phyloP scores from a whole-genome alignment of 2,797 vertebrate species.

The Phataginus tricuspis region DNA sequence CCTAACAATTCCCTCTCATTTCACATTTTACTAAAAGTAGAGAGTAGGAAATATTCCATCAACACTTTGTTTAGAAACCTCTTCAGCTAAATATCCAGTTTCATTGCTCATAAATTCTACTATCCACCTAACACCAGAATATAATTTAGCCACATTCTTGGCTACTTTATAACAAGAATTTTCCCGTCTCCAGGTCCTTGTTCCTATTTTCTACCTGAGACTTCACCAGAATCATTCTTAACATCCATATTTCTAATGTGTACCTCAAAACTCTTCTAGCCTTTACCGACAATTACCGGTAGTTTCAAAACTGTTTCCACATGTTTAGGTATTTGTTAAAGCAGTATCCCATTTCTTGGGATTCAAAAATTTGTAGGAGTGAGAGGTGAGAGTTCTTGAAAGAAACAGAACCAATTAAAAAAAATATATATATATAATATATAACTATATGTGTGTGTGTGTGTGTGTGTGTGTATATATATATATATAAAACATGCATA shows the following conservation, averaged over 20 bases:
- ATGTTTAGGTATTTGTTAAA: not conserved
- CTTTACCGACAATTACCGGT: not conserved
- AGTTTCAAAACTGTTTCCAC: not conserved
- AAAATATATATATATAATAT: no score
- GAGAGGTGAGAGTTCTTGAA: not conserved
- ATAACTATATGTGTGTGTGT: not conserved
- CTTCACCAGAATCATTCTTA: not conserved
- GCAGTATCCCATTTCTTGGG: not conserved
- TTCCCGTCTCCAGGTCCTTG: not conserved
- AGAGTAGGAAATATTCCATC: not conserved
- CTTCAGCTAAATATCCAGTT: not conserved
- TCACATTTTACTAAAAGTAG: not conserved
- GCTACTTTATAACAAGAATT: not conserved
- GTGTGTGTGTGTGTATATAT: no score
- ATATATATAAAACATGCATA: not conserved
- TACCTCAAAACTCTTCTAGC: not conserved
- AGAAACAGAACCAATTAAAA: not conserved
- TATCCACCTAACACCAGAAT: not conserved
- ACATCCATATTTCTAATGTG: not conserved
- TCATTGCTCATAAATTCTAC: not conserved
- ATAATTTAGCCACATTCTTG: not conserved
- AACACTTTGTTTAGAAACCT: not conserved
- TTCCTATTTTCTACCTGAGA: not conserved
- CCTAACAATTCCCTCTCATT: not conserved
- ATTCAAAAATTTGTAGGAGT: not conserved